Evolutionary conservation across 2,888 invertebrate genomes (phyloP), one percentile per base, ranked within the genome.

Genomic region (Apamea anceps): DNA sequence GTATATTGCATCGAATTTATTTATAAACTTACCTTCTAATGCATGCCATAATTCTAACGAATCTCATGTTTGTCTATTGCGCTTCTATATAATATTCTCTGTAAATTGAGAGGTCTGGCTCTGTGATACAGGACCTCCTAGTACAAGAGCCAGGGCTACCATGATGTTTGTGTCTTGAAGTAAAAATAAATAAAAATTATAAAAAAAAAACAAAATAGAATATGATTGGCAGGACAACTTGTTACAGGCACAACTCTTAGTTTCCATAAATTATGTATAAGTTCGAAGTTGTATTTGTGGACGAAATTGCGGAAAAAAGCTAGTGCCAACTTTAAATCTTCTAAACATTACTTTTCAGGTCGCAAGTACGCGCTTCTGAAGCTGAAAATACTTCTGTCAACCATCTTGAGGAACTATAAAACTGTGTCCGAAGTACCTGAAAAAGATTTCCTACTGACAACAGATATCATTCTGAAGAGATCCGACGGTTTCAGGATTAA

Each of bases 341-440:
- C 8, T 51, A 4, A 37, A 48, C 45, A 12, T 75, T 21, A 63
- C 21, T 67, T 93, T 93, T 42, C 91, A 97, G 97, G 98, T 72
- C 98, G 98, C 54, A 98, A 98, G 94, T 98, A 98, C 93, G 98
- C 98, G 25, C 98, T 98, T 97, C 93, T 98, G 72, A 98, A 98
- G 92, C 94, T 98, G 83, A 98, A 98, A 94, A 97, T 98, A 32
- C 95, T 98, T 3, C 96, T 98, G 0, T 98, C 98, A 0, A 98
- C 98, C 8, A 97, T 98, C 68, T 93, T 98, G 87, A 97, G 98
- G 68, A 98, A 98, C 92, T 98, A 97, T 94, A 97, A 97, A 79
- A 95, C 98, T 28, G 95, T 96, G 28, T 98, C 98, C 0, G 97
- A 97, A 82, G 92, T 98, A 45, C 97, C 97, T 60, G 98, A 98